phyloP scores from a whole-genome alignment of 2,113 vertebrate species.

The Halcyon senegalensis region DNA sequence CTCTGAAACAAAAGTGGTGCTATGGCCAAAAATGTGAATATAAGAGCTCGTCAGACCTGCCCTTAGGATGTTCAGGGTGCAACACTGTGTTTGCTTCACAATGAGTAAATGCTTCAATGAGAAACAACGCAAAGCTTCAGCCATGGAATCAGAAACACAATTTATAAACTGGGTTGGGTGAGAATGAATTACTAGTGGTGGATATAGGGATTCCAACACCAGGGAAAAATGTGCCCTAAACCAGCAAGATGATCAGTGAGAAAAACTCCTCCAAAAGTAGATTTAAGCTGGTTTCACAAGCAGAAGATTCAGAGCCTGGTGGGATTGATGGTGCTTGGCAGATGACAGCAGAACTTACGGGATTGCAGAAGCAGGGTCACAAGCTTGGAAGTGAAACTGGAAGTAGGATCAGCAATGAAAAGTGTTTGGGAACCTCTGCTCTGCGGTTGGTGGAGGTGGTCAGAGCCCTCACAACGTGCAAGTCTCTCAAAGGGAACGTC shows the following conservation, averaged over 20 bases:
- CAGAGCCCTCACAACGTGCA: neutral
- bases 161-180: neutral
- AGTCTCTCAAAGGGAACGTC: neutral
- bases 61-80: neutral
- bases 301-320: neutral
- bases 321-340: rapidly evolving
- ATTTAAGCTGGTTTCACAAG: neutral
- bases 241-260: neutral
- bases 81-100: rapidly evolving
- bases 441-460: neutral
- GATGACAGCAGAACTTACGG: neutral
- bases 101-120: neutral
- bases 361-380: neutral
- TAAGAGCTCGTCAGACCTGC: rapidly evolving
- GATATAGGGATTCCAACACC: neutral
- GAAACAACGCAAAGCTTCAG: neutral
- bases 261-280: no score
- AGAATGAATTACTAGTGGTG: neutral
- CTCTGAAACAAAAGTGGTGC: neutral
- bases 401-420: neutral
- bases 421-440: neutral
- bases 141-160: neutral
- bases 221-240: neutral
- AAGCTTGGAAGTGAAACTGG: neutral
- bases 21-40: neutral